Evolutionary conservation across 37 sponge, comb jelly and placozoan species (phyloP).

Genomic region (Diacarnus erythraeanus): DNA sequence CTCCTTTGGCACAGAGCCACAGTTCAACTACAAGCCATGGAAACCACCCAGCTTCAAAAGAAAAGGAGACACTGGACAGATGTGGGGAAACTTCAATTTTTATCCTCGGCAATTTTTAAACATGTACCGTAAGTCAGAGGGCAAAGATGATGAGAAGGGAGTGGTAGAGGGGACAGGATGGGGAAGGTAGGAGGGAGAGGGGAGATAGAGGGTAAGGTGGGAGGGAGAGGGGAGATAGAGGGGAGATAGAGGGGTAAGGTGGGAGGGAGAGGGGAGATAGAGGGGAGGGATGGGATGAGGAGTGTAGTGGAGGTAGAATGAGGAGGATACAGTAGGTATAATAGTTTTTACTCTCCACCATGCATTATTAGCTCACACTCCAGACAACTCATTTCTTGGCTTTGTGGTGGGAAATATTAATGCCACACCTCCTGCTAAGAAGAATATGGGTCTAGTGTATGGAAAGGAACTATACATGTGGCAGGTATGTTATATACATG

Average conservation of each 20-base stretch:
- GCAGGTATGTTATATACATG: constrained; percentile 32
- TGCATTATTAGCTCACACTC: constrained; percentile 66
- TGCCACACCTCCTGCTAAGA: constrained; percentile 2
- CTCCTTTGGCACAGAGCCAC: constrained; percentile 84
- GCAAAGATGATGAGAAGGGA: neutral
- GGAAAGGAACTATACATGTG: constrained; percentile 79
- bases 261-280: too few species aligned
- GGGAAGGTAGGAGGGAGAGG: too few species aligned
- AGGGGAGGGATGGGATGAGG: too few species aligned
- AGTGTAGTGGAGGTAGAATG: too few species aligned
- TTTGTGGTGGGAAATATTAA: constrained; percentile 56
- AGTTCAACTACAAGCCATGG: constrained; percentile 63
- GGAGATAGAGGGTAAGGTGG: too few species aligned
- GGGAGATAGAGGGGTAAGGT: too few species aligned
- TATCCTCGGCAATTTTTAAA: constrained; percentile 70
- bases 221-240: too few species aligned
- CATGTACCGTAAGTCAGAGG: constrained; percentile 62
- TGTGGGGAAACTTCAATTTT: constrained; percentile 73
- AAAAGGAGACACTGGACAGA: constrained; percentile 25
- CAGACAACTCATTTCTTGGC: constrained; percentile 87
- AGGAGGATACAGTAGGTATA: neutral
- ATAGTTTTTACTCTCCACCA: neutral
- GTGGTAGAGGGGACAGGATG: too few species aligned
- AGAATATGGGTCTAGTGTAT: constrained; percentile 62
- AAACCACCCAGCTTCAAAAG: constrained; percentile 13